phyloP scores from a whole-genome alignment of 2,797 vertebrate genomes.

The Myotis findleyi region DNA sequence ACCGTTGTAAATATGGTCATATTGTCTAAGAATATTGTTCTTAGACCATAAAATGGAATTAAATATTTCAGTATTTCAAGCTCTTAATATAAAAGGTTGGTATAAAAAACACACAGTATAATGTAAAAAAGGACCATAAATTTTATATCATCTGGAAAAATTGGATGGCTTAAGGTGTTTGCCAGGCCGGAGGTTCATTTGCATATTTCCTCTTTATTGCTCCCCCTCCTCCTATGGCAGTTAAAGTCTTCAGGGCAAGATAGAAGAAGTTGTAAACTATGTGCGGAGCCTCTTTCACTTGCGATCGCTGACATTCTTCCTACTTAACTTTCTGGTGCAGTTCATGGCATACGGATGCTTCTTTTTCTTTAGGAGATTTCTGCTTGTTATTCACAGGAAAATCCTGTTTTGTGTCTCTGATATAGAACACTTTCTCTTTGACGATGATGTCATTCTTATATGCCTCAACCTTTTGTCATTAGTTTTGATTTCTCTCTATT shows the following conservation, averaged over 20 bases:
- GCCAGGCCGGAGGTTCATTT: not conserved
- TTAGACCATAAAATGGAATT: not conserved
- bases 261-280: not conserved
- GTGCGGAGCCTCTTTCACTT: not conserved
- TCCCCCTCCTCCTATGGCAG: not conserved
- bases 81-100: not conserved
- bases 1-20: not conserved
- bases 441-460: not conserved
- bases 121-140: not conserved
- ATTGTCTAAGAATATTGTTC: constrained; percentile 24
- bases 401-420: not conserved
- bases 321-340: not conserved
- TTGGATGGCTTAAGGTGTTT: not conserved
- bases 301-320: not conserved
- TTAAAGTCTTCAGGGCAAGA: not conserved
- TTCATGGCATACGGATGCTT: not conserved
- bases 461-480: not conserved
- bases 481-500: constrained; percentile 26
- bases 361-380: not conserved
- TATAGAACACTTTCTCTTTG: not conserved
- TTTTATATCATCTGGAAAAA: constrained; percentile 13
- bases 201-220: not conserved
- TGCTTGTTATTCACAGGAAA: not conserved
- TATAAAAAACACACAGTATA: not conserved
- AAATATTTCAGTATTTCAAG: constrained; percentile 40